phyloP scores from a whole-genome alignment of 2,797 vertebrate genomes.

The Cetoscarus ocellatus region DNA sequence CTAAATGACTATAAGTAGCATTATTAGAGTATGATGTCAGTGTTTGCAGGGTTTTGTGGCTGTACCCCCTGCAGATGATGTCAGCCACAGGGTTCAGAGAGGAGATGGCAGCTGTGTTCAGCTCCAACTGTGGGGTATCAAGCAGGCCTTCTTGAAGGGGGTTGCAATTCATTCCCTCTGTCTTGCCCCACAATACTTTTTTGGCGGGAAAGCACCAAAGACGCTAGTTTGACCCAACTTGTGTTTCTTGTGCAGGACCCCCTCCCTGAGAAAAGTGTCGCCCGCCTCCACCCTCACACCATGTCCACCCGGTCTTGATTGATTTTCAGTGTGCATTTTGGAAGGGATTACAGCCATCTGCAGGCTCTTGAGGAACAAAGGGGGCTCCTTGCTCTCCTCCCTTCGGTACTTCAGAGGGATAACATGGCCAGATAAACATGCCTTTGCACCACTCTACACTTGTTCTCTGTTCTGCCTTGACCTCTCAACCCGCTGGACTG shows the following conservation, averaged over 20 bases:
- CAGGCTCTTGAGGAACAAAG: constrained; percentile 87
- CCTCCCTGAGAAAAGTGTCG: constrained; percentile 63
- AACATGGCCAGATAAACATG: constrained; percentile 78
- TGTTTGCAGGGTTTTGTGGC: constrained; percentile 52
- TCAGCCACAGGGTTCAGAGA: constrained; percentile 35
- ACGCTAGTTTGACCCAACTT: constrained; percentile 66
- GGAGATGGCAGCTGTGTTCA: constrained; percentile 72
- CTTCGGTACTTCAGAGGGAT: constrained; percentile 76
- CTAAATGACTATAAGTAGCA: constrained; percentile 35
- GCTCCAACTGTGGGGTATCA: constrained; percentile 44
- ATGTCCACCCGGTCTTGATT: constrained; percentile 77
- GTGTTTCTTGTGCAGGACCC: constrained; percentile 62
- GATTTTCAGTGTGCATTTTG: constrained; percentile 84
- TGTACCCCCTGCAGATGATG: constrained; percentile 45
- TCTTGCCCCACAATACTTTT: constrained; percentile 71
- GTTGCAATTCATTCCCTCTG: constrained; percentile 66
- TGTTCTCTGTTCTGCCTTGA: constrained; percentile 67
- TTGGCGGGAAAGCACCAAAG: constrained; percentile 82
- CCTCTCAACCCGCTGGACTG: constrained; percentile 65
- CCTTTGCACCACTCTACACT: constrained; percentile 58
- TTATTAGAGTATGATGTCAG: constrained; percentile 51
- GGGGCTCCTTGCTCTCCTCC: constrained; percentile 71
- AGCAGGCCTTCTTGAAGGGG: constrained; percentile 49
- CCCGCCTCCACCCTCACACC: constrained; percentile 71
- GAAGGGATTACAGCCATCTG: constrained; percentile 89